phyloP scores from a whole-genome alignment of 2,888 invertebrate genomes.

The Ormyrus thymus region DNA sequence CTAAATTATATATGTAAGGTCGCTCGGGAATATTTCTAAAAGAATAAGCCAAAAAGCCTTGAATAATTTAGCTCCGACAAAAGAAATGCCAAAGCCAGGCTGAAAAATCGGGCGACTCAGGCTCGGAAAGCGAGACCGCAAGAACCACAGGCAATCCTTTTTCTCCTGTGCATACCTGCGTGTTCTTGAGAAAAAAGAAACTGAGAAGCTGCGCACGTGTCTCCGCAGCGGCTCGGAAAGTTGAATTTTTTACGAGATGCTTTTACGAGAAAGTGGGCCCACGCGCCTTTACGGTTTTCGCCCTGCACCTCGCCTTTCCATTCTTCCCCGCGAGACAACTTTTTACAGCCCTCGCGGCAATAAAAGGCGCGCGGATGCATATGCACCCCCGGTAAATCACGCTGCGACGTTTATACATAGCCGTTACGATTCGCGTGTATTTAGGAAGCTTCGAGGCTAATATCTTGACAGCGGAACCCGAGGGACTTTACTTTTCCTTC shows the following conservation, averaged over 20 bases:
- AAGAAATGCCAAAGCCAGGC: neutral
- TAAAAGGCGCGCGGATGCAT: constrained; percentile 41
- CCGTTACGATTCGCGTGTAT: constrained; percentile 36
- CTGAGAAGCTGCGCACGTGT: too few relatives aligned
- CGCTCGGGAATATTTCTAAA: too few relatives aligned
- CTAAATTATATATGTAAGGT: too few relatives aligned
- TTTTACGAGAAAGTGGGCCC: constrained; percentile 7
- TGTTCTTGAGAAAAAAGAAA: too few relatives aligned
- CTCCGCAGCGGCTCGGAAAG: neutral
- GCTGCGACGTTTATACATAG: constrained; percentile 27
- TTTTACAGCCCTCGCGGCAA: constrained; percentile 30
- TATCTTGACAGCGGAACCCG: too few relatives aligned
- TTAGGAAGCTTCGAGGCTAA: constrained; percentile 3
- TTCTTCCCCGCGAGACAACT: constrained; percentile 13
- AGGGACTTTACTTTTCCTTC: too few relatives aligned
- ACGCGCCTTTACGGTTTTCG: constrained; percentile 34
- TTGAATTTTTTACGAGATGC: constrained; percentile 39
- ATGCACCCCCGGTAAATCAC: constrained; percentile 41
- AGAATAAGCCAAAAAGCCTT: too few relatives aligned
- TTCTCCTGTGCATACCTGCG: too few relatives aligned
- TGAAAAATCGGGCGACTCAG: neutral
- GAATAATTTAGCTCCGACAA: too few relatives aligned
- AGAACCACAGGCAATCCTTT: too few relatives aligned
- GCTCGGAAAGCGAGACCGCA: neutral
- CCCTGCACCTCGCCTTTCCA: neutral